phyloP scores from a whole-genome alignment of 2,113 vertebrate genomes.

The Actinemys pallida region DNA sequence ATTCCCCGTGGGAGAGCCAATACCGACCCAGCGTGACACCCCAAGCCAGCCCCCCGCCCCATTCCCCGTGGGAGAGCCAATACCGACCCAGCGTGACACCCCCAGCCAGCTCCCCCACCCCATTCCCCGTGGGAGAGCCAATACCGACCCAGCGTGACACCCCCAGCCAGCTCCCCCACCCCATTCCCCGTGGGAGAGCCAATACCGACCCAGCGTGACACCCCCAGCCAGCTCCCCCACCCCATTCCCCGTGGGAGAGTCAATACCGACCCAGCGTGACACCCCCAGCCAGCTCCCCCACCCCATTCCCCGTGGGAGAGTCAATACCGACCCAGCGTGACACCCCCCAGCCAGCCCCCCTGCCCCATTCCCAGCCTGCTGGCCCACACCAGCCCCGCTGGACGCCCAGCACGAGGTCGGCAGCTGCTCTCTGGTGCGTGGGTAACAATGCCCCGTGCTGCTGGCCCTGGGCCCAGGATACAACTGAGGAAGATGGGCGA shows the following conservation, averaged over 20 bases:
- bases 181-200: too few species aligned
- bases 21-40: too few species aligned
- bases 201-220: too few species aligned
- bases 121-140: too few species aligned
- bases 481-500: accelerated
- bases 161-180: too few species aligned
- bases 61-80: too few species aligned
- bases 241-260: too few species aligned
- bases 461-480: background rate
- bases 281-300: background rate
- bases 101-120: too few species aligned
- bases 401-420: background rate
- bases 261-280: accelerated
- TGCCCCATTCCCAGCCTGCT: background rate
- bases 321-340: background rate
- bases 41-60: too few species aligned
- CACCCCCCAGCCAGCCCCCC: background rate
- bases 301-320: background rate
- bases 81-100: too few species aligned
- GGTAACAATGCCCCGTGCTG: background rate
- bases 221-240: too few species aligned
- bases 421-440: background rate
- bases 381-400: background rate
- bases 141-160: background rate
- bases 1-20: background rate